These are phyloP conservation scores for Salvelinus fontinalis DNA, from an alignment of 2,113 vertebrate genomes.

Conservation along the genomic window DNA sequence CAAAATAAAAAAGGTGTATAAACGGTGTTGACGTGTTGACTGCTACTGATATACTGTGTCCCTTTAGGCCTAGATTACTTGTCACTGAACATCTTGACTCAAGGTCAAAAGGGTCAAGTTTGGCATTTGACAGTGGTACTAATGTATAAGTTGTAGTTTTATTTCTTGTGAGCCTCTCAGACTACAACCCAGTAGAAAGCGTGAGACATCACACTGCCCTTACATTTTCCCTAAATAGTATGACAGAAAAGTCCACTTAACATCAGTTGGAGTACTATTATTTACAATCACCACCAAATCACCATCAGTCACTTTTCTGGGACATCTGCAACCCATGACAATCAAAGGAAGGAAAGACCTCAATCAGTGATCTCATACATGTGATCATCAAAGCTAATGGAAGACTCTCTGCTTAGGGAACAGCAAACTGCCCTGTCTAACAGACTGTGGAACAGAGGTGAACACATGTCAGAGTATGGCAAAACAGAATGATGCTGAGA, in stretches of 20 bases:
- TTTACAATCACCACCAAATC: constrained; percentile 18
- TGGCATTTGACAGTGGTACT: too few relatives aligned
- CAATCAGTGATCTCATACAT: constrained; percentile 16
- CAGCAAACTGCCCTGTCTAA: constrained; percentile 5
- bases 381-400: background rate
- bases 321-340: constrained; percentile 48
- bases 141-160: too few relatives aligned
- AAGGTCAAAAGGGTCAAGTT: too few relatives aligned
- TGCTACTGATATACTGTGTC: too few relatives aligned
- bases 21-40: too few relatives aligned
- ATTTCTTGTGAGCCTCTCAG: too few relatives aligned
- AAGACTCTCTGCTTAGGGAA: background rate
- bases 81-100: too few relatives aligned
- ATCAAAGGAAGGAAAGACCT: constrained; percentile 32
- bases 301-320: background rate
- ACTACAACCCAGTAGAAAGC: too few relatives aligned
- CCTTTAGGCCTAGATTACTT: too few relatives aligned
- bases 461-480: background rate
- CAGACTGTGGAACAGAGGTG: background rate
- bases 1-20: too few relatives aligned
- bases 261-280: background rate
- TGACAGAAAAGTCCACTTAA: background rate
- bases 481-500: background rate
- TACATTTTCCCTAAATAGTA: background rate
- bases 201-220: background rate